phyloP scores from a whole-genome alignment of 2,113 vertebrate species.

The Heterocephalus glaber region DNA sequence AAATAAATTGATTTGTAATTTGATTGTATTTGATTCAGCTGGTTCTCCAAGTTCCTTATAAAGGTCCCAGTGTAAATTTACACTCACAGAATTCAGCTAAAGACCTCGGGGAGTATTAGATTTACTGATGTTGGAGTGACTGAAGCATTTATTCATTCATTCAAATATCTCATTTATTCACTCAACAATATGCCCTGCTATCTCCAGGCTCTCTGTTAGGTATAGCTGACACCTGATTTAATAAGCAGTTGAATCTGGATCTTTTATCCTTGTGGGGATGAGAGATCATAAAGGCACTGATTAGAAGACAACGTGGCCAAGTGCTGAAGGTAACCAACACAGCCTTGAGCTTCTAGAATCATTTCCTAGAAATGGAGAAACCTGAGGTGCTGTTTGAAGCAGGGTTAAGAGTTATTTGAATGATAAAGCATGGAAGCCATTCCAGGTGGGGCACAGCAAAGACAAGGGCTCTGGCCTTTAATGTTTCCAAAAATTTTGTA shows the following conservation, averaged over 20 bases:
- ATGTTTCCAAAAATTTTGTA: background rate
- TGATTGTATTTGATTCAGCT: constrained; percentile 81
- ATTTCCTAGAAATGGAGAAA: background rate
- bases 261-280: background rate
- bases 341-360: background rate
- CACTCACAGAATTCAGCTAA: constrained; percentile 51
- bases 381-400: background rate
- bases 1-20: constrained; percentile 82
- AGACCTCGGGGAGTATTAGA: background rate
- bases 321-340: background rate
- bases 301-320: background rate
- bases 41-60: constrained; percentile 67
- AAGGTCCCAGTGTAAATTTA: constrained; percentile 67
- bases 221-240: background rate
- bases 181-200: background rate
- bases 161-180: constrained; percentile 46
- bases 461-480: background rate
- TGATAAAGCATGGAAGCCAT: background rate
- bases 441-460: background rate
- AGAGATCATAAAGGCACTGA: background rate
- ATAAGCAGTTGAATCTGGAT: background rate
- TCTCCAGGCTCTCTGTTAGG: background rate
- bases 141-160: constrained; percentile 42
- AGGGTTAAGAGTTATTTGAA: background rate
- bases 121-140: background rate